Percentiles rank a stretch among this genome's conserved stretches.
phyloP scores from a whole-genome alignment of 2,113 vertebrate species.

The Stictonetta naevosa region DNA sequence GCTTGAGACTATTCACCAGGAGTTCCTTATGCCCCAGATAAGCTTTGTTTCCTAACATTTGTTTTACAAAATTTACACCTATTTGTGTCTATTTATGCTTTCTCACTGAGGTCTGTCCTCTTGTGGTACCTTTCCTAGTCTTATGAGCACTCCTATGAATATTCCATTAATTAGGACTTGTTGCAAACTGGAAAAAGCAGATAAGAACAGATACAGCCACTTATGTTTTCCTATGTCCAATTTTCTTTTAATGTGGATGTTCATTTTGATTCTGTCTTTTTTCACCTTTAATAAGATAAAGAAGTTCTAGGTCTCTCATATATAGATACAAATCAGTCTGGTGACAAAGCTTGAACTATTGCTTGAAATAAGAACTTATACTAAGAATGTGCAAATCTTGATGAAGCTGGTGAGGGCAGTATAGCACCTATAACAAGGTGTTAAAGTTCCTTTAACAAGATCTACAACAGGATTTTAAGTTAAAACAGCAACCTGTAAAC shows the following conservation, averaged over 20 bases:
- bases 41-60: background rate
- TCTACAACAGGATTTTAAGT: background rate
- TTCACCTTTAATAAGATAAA: background rate
- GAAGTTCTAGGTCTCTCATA: background rate
- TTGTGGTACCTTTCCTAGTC: background rate
- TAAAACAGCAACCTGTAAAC: background rate
- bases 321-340: background rate
- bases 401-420: background rate
- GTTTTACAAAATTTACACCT: background rate
- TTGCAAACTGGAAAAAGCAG: background rate
- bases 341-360: background rate
- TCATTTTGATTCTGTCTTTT: background rate
- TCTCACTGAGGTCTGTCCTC: background rate
- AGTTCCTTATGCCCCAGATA: background rate
- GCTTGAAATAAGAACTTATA: background rate
- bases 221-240: fast-evolving
- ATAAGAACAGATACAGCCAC: background rate
- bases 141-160: background rate
- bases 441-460: background rate
- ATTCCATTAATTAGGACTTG: background rate
- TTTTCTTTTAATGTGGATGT: background rate
- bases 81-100: background rate
- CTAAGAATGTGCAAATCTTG: background rate
- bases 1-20: background rate
- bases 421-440: too few relatives aligned